Evolutionary conservation across 2,888 invertebrate genomes (phyloP), one percentile per base, ranked within the genome.

Genomic region (Tenthredo amoena): DNA sequence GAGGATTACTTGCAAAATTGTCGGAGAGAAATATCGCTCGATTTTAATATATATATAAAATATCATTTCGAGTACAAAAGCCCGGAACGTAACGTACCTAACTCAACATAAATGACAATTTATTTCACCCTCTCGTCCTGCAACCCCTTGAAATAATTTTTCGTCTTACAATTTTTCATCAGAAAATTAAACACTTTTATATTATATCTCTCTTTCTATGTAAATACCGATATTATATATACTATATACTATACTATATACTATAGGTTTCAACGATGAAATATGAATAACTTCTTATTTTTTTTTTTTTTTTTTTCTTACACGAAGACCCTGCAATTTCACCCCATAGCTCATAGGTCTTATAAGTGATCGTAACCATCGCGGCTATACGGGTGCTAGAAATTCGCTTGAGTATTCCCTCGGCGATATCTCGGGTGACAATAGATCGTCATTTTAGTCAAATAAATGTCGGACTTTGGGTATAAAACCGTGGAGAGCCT

Each of bases 361-460:
- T 34, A 55, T 47, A 77, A 77, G 34, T 55, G 47, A 43, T 74
- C 76, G 76, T 76, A 47, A 72, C 71, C 34, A 71, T 71, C 71
- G 15, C n/a, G n/a, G 37, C 34, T 71, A 62, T 26, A 62, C 50
- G 55, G 34, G 77, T 55, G 26, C 18, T 15, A 77, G 77, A 50
- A 77, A 77, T 77, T 76, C 76, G 76, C 76, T 76, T 37, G 47
- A 47, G 76, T 21, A 76, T 76, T 77, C 77, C 55, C 77, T 47
- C 50, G 31, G 50, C 79, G 58, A 79, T 79, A 58, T 79, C 79
- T 79, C 18, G 62, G 81, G 62, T 58, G 81, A 81, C 81, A 62
- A 81, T 81, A 81, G 81, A 81, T 81, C 81, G 62, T 81, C 62
- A 81, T 81, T 81, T 81, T 81, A 81, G 81, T 81, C 81, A 62